Percentiles rank a stretch among this genome's conserved stretches.
These are phyloP conservation scores for Oenanthe oenanthe DNA, from an alignment of 2,113 vertebrate genomes.

Conservation along the genomic window DNA sequence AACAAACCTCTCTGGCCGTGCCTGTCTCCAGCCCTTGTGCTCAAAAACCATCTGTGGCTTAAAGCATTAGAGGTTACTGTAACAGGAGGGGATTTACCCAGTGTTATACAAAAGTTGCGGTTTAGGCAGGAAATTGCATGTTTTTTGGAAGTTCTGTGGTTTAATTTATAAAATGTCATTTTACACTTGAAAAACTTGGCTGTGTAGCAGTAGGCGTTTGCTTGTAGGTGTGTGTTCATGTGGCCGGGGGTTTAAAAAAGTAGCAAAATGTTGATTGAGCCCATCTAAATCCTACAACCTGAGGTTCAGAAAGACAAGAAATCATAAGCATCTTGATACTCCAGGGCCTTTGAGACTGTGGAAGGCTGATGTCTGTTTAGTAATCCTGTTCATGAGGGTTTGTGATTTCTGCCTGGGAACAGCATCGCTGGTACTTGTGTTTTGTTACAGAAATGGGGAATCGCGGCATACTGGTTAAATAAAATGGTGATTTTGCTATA, in stretches of 20 bases:
- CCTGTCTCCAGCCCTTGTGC: too few species aligned
- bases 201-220: neutral
- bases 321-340: neutral
- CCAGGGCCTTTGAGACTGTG: neutral
- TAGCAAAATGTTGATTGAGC: neutral
- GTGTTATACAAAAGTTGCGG: neutral
- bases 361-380: neutral
- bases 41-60: neutral
- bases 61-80: neutral
- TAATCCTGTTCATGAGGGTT: neutral
- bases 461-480: neutral
- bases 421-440: neutral
- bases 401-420: neutral
- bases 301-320: neutral
- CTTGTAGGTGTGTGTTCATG: accelerated
- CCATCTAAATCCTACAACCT: too few species aligned
- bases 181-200: neutral
- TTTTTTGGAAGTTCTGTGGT: neutral
- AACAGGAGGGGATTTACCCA: neutral
- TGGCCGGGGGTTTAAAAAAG: accelerated
- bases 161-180: neutral
- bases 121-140: neutral
- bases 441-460: neutral
- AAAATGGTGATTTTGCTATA: neutral
- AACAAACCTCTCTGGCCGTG: neutral